Conservation (phyloP, 2,888 invertebrate species). For the Emmelina monodactyla region DNA sequence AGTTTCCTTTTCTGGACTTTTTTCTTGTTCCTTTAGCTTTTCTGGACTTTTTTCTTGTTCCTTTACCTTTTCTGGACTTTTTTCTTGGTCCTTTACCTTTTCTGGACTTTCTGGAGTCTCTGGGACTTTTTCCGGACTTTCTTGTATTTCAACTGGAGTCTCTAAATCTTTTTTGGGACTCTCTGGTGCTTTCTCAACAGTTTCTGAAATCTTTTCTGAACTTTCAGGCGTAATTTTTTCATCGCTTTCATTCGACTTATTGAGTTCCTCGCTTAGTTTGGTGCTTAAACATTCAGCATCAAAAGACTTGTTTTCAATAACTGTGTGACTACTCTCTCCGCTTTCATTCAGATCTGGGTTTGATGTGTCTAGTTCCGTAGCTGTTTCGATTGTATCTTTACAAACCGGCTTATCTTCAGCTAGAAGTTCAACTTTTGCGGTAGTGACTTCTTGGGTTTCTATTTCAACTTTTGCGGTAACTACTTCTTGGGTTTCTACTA, state of each 20-base stretch:
- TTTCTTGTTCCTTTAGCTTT: too few relatives aligned
- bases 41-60: too few relatives aligned
- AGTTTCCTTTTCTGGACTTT: too few relatives aligned
- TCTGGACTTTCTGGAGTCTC: constrained; percentile 1
- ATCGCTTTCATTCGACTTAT: constrained; percentile 22
- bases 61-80: too few relatives aligned
- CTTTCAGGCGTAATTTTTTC: constrained; percentile 20
- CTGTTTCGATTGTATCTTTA: constrained; percentile 7
- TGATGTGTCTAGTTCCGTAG: constrained; percentile 24
- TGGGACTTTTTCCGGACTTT: constrained; percentile 2
- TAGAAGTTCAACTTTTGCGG: too few relatives aligned
- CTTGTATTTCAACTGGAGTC: not conserved
- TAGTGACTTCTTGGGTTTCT: not conserved
- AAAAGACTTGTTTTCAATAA: constrained; percentile 43
- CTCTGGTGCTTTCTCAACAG: constrained; percentile 11
- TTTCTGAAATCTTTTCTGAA: constrained; percentile 8
- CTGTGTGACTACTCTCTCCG: constrained; percentile 41
- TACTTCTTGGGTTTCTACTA: not conserved
- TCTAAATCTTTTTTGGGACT: constrained; percentile 4
- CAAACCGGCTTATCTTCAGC: constrained; percentile 4
- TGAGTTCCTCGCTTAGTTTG: constrained; percentile 16
- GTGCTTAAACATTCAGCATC: constrained; percentile 23
- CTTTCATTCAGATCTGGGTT: constrained; percentile 43
- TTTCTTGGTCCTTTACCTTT: not conserved
- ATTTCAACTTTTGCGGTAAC: not conserved